Evolutionary conservation across 1,140 invertebrate species (phyloP), one percentile per base, ranked within the genome.

Genomic region (Himalopsyche phryganea): DNA sequence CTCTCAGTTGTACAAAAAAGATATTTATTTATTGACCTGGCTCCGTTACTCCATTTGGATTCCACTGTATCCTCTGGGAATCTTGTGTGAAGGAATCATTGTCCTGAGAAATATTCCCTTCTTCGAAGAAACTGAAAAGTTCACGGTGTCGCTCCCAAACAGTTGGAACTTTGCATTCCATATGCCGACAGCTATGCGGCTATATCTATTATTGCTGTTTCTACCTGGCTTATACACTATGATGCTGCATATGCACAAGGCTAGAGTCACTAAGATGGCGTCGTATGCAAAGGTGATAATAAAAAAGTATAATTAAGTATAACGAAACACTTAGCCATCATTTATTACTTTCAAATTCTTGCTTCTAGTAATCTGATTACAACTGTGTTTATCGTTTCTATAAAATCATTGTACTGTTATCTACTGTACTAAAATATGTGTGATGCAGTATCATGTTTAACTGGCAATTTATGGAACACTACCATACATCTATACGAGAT

Each of bases 1-100:
- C 69, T 79, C 86, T 0, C 85, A 91, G 68, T 71, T 93, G 3
- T 81, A 92, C 55, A 86, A 91, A 28, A 80, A 83, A 20, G 81
- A 93, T 59, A 80, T 91, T 46, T 80, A 82, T 33, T 66, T 92
- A 13, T 69, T 97, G n/a, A 96, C 91, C 0, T 97, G 94, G 94
- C 72, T 96, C 0, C 81, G 94, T 19, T 97, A 97, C 68, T 91
- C 90, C 0, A 81, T 94, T 28, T 98, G 94, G 94, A 94, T 97
- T 55, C 85, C 90, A 0, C 76, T 97, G 0, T 97, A 96, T 73
- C 94, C 94, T 0, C 67, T 96, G 42, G 94, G 93, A 11, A 87
- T 96, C 66, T 61, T 94, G 1, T 90, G 88, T 68, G 94, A 98
- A 81, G 89, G 90, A 46, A 85, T 89, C 3, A 83, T 92, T 32